Evolutionary conservation across 2,797 vertebrate genomes (phyloP), one percentile per base, ranked within the genome.

Genomic region (Lagodon rhomboides): DNA sequence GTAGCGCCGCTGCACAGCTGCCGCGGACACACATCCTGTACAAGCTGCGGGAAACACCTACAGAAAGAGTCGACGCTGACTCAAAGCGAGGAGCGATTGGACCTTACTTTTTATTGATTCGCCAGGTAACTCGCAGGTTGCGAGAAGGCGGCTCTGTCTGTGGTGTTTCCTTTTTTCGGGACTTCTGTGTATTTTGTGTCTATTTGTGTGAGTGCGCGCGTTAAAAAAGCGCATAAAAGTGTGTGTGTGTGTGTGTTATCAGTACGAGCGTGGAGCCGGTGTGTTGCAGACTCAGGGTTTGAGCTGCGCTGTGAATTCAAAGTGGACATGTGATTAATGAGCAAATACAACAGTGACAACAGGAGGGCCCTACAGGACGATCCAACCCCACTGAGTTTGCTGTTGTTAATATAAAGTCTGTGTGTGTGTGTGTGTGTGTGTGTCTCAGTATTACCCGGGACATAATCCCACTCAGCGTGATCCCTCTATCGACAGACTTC

Each of bases 321-420:
- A 86, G 80, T 51, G 59, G 67, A 75, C 58, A 27, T 13, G 47
- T 80, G 86, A 92, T 90, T 91, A 87, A 92, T 84, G 79, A 75
- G 64, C 49, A 85, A 82, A 82, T 23, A 69, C 69, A 71, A 4
- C 43, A 17, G 55, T 18, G 76, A 74, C 87, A 77, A 72, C 85
- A 74, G 72, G 81, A 76, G 69, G 69, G 73, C 66, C 34, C 12
- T 18, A 12, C 59, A 51, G 43, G 74, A 74, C 49, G 83, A 86
- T 0, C 72, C 67, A 80, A 68, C 82, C 64, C 81, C 56, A 30
- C 85, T 47, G 81, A 77, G 77, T 61, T 61, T 65, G 44, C 44
- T 67, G 65, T 44, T 68, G 73, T 56, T 81, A 69, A 75, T 65
- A 38, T 65, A 61, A 55, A 60, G 38, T 56, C 60, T 22, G 30